Evolutionary conservation across 2,888 invertebrate species (phyloP), one percentile per base, ranked within the genome.

Genomic region (Cyclophora albipunctata): DNA sequence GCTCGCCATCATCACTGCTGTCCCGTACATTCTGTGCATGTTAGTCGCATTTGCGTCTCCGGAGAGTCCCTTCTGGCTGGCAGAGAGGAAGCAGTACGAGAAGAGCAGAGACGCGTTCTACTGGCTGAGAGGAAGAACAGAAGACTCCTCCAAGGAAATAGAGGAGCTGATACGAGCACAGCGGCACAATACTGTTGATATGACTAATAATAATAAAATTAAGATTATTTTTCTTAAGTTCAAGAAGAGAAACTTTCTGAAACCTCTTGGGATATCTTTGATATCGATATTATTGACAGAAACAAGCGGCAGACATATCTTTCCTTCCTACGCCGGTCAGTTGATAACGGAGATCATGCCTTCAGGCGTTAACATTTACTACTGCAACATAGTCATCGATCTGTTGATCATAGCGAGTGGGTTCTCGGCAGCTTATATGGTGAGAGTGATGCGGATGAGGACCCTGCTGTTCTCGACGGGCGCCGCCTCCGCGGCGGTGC

Each of bases 1-100:
- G 2, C 56, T 78, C 0, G 75, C 79, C 0, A 47, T 77, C 2
- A 48, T 71, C 0, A 59, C 66, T 1, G 4, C 75, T 3, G 41
- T 73, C 1, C 78, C 81, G 0, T 60, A 66, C 40, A 6, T 68
- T 0, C 2, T 70, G 2, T 61, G 77, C 0, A 45, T 79, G 2
- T 2, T 66, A 0, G 66, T 81, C 0, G 73, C 90, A 2, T 66
- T 75, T 4, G 81, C 89, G 0, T 74, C 91, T 57, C 90, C 90
- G 0, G 93, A 93, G 71, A 90, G 92, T 34, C 92, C 92, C 0
- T 77, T 83, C 4, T 93, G 92, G 91, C 63, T 93, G 42, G 80
- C 90, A 0, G 80, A 59, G 0, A 59, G 57, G 51, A 85, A 84
- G 3, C 73, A 75, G 6, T 71, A 75, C 2, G 75, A 78, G 0